Conservation (phyloP, 2,888 invertebrate species). For the Masnerella sp. region DNA sequence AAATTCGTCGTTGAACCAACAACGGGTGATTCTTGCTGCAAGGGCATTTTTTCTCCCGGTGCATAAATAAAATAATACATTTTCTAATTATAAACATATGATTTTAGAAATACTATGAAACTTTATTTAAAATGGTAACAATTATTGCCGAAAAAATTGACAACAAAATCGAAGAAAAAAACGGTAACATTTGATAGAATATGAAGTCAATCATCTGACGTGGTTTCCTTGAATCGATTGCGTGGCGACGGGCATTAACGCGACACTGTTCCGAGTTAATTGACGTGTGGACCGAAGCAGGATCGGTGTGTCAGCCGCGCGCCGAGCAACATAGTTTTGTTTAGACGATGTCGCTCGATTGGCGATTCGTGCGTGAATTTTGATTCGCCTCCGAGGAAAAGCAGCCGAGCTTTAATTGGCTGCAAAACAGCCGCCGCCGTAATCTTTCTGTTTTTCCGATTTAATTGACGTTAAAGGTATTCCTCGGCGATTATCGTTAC, state of each 20-base stretch:
- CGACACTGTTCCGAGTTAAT: slow-evolving; percentile 38
- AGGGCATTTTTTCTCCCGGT: no score
- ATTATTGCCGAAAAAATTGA: no score
- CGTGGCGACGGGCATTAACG: slow-evolving; percentile 31
- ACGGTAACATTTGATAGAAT: no score
- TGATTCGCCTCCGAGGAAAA: slow-evolving; percentile 27
- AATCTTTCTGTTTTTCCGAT: slow-evolving; percentile 32
- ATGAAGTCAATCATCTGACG: no score
- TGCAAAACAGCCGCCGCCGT: slow-evolving; percentile 20
- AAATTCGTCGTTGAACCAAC: no score
- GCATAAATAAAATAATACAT: no score
- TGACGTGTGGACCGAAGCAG: slow-evolving; percentile 27
- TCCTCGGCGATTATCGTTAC: neutral
- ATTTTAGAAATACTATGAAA: no score
- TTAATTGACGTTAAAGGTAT: slow-evolving; percentile 18
- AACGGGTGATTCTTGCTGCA: no score
- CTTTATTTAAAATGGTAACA: no score
- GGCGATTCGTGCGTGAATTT: slow-evolving; percentile 34
- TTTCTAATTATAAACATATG: no score
- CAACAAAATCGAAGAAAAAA: no score
- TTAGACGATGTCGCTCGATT: slow-evolving; percentile 26
- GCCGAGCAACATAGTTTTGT: slow-evolving; percentile 37
- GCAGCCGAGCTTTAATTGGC: slow-evolving; percentile 26
- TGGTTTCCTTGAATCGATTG: slow-evolving; percentile 39
- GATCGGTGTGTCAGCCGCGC: slow-evolving; percentile 32